Conservation (phyloP, 2,888 invertebrate species). For the Drosophila cognata region DNA sequence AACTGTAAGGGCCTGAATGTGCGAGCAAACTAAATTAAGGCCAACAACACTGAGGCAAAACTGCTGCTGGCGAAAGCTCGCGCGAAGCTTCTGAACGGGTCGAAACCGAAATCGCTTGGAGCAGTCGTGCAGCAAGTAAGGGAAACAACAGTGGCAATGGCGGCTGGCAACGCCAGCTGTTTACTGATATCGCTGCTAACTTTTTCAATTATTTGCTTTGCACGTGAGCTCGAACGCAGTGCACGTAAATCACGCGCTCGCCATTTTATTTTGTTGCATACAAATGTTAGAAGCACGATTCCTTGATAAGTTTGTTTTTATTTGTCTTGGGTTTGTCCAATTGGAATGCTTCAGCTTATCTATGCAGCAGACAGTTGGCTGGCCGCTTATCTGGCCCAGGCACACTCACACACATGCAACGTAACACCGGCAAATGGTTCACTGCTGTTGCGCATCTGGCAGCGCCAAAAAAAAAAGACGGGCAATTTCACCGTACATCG, state of each 20-base stretch:
- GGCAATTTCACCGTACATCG: not conserved
- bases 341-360: constrained; percentile 58
- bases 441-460: constrained; percentile 23
- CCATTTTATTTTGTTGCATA: constrained; percentile 40
- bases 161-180: constrained; percentile 53
- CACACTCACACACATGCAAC: not conserved
- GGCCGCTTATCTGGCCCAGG: not conserved
- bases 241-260: constrained; percentile 50
- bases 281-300: constrained; percentile 24
- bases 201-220: constrained; percentile 33
- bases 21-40: constrained; percentile 75
- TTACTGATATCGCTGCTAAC: constrained; percentile 32
- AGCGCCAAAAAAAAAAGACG: constrained; percentile 1
- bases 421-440: constrained; percentile 22
- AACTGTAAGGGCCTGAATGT: constrained; percentile 66
- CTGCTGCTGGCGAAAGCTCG: constrained; percentile 64
- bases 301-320: constrained; percentile 10
- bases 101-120: constrained; percentile 52
- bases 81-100: constrained; percentile 57
- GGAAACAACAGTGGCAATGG: constrained; percentile 38
- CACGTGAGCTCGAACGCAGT: constrained; percentile 55
- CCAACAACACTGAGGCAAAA: constrained; percentile 65
- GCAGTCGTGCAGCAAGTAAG: constrained; percentile 22
- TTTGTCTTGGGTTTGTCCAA: constrained; percentile 39
- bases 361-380: constrained; percentile 52